Base-by-base conservation (phyloP, 2,797 vertebrate species). In the Scolopax bukidnonensis region DNA sequence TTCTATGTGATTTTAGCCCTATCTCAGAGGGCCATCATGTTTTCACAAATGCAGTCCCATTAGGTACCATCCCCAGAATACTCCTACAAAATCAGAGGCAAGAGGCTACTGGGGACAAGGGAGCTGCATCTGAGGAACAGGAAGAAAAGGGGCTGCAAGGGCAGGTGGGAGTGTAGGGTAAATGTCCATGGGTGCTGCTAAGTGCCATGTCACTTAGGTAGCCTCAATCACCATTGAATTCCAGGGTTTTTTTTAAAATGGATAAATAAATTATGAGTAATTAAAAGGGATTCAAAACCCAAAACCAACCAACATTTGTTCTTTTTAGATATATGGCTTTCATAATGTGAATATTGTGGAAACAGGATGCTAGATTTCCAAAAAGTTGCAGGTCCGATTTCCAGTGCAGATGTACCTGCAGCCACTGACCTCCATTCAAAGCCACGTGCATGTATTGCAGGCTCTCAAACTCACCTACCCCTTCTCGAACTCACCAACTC, bases 201-300 rank as follows among this genome's bases (percentile, higher is more conserved):
- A 36, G 8, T 36, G 36, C 36, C 36, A 36, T 61, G 6, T 59
- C 63, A n/a, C 11, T 61, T 61, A 12, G 0, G 0, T 47, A 81
- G 63, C 28, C 53, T 74, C 64, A 67, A 33, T 11, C 56, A 41
- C 54, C 6, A 0, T 67, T 45, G 14, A 76, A 71, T 75, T 75
- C 28, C 69, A 71, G 15, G 18, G 4, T 12, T 17, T 9, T 48
- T 74, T 74, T 25, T 3, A 12, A 36, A 0, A 9, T 71, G 21
- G 17, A 47, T 68, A 68, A 90, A 70, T 43, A 67, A 50, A 38
- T 8, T 27, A 25, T 38, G 10, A 74, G 40, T 60, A 87, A 48
- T 74, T 57, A 4, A 36, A 89, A 36, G 36, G 36, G 36, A 36
- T 36, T 36, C 36, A 36, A 36, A 36, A 36, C 36, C 36, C 36